These are phyloP conservation scores for Lasioglossum lativentre DNA, from an alignment of 2,888 invertebrate genomes.

Conservation along the genomic window DNA sequence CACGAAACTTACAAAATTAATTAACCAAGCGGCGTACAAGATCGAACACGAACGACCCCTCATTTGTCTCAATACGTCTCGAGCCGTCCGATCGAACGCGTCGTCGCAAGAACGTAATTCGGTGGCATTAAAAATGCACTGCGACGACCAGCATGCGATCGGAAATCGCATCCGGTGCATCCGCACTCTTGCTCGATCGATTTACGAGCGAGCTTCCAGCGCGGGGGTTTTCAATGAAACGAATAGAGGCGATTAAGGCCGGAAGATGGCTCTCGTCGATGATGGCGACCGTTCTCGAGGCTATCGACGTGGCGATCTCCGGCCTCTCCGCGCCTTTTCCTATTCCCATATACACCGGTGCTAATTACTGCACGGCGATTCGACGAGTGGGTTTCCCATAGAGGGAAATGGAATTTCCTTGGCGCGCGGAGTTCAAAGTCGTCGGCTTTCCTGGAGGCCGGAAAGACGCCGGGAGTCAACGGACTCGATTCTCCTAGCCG, in stretches of 20 bases:
- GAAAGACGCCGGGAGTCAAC: slow-evolving; percentile 64
- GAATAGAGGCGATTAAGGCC: background rate
- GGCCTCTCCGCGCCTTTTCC: slow-evolving; percentile 50
- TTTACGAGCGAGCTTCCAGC: slow-evolving; percentile 5
- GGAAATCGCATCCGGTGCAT: background rate
- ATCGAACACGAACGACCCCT: background rate
- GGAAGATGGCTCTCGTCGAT: slow-evolving; percentile 3
- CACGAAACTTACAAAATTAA: background rate
- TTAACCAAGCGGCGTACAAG: background rate
- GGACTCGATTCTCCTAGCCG: slow-evolving; percentile 38
- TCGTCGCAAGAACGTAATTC: background rate
- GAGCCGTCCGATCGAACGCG: background rate
- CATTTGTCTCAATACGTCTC: background rate
- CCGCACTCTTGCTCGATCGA: background rate
- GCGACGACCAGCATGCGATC: background rate
- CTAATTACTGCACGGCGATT: slow-evolving; percentile 66
- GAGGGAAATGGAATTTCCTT: slow-evolving; percentile 70
- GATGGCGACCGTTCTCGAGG: slow-evolving; percentile 15
- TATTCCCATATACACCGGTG: slow-evolving; percentile 57
- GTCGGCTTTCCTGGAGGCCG: slow-evolving; percentile 69
- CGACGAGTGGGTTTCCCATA: slow-evolving; percentile 63
- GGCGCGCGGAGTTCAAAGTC: slow-evolving; percentile 72
- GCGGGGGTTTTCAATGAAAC: background rate
- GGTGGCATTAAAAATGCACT: background rate
- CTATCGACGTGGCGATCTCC: slow-evolving; percentile 41